Percentiles rank a stretch among this genome's conserved stretches.
These are phyloP conservation scores for Eretmodus cyanostictus DNA, from an alignment of 2,113 vertebrate species.

Conservation along the genomic window DNA sequence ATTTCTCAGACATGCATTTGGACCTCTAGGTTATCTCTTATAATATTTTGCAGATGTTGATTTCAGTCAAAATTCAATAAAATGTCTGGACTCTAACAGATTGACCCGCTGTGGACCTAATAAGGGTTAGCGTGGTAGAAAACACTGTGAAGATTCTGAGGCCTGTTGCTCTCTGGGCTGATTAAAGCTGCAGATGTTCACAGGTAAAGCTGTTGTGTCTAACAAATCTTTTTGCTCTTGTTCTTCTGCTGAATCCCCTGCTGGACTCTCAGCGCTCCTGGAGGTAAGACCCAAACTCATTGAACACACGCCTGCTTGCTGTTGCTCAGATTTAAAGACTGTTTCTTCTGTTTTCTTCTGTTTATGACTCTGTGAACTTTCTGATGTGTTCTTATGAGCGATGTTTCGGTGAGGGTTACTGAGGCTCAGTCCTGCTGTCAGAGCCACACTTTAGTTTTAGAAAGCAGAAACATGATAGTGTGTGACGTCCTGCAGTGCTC, in stretches of 20 bases:
- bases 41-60: not conserved
- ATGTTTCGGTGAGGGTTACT: not conserved
- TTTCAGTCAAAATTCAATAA: not conserved
- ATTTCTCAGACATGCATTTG: not conserved
- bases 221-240: not conserved
- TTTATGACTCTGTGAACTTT: not conserved
- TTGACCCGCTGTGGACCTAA: not conserved
- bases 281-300: conserved; percentile 12
- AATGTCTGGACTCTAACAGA: not conserved
- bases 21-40: not conserved
- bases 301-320: not conserved
- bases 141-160: not conserved
- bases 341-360: not conserved
- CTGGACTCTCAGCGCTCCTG: not conserved
- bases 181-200: not conserved
- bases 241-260: not conserved
- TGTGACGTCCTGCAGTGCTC: conserved; percentile 70
- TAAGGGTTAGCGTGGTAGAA: not conserved
- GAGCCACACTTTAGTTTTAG: not conserved
- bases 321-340: not conserved
- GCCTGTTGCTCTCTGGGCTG: not conserved
- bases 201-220: not conserved
- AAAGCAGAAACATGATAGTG: not conserved
- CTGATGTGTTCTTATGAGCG: not conserved
- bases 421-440: not conserved